Base-by-base conservation (phyloP, 2,113 vertebrate genomes). In the Pitta sordida region DNA sequence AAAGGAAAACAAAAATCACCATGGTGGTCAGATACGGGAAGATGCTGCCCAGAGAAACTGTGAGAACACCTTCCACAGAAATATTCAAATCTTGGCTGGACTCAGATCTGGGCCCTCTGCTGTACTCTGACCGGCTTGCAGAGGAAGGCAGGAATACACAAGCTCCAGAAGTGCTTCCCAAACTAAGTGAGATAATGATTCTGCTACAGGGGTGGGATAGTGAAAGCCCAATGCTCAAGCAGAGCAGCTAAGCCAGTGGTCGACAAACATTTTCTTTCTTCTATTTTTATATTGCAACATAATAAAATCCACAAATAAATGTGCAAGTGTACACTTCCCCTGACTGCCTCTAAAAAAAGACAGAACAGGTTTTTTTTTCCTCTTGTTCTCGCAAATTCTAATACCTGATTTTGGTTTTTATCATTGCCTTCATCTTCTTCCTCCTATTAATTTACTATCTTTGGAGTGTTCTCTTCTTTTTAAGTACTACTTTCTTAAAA, bases 51-150 rank as follows among this genome's bases (percentile, higher is more conserved):
- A 55, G 43, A 44, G 26, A 68, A 34, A 26, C 36, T 85, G 46
- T 30, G 41, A 63, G 75, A 75, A 18, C 19, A 14, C n/a, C 22
- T 41, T 44, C 37, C 29, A 20, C 19, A 60, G 41, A 62, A 62
- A 56, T 43, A 82, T 2, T 76, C 23, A 83, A 2, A 55, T n/a
- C 10, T 41, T 14, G 11, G 10, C 56, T 63, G 65, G 22, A 75
- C 39, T 86, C 0, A 0, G 22, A 49, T 26, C 41, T 36, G 27
- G 55, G 18, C n/a, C 7, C 44, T 16, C 19, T 43, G 24, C 43
- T 83, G n/a, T 10, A 46, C 14, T 36, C 0, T 0, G 49, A 62
- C 9, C 53, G 60, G 22, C 19, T 22, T 9, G 3, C n/a, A 21
- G 27, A 15, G 46, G 37, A 24, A 81, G 26, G 12, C 5, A n/a